These are phyloP conservation scores for Hecatera dysodea DNA, from an alignment of 2,888 invertebrate genomes.

Conservation along the genomic window DNA sequence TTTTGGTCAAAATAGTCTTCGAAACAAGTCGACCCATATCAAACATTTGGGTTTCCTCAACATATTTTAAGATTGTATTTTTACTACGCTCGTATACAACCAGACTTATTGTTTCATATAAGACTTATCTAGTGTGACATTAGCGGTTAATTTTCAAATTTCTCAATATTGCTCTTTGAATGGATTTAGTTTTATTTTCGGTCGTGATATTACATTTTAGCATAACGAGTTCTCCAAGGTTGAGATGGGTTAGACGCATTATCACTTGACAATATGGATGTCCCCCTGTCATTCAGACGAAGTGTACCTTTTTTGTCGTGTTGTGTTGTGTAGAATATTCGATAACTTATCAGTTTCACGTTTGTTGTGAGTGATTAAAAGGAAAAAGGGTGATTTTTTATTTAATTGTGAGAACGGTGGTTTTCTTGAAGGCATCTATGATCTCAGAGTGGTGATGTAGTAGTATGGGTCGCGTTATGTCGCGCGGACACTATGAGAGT, in stretches of 20 bases:
- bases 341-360: slow-evolving; percentile 40
- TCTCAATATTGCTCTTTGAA: slow-evolving; percentile 68
- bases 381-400: slow-evolving; percentile 14
- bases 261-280: slow-evolving; percentile 75
- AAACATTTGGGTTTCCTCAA: slow-evolving; percentile 8
- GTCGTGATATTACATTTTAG: slow-evolving; percentile 82
- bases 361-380: slow-evolving; percentile 35
- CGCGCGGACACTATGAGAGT: slow-evolving; percentile 58
- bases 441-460: slow-evolving; percentile 45
- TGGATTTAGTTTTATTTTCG: slow-evolving; percentile 78
- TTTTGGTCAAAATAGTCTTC: background rate
- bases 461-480: slow-evolving; percentile 40
- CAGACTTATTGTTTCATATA: slow-evolving; percentile 32
- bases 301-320: slow-evolving; percentile 43
- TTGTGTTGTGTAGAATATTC: slow-evolving; percentile 44
- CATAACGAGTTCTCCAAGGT: slow-evolving; percentile 88
- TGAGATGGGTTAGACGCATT: slow-evolving; percentile 74
- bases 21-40: no score
- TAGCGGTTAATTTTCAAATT: slow-evolving; percentile 68
- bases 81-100: slow-evolving; percentile 34
- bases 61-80: slow-evolving; percentile 34
- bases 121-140: slow-evolving; percentile 35
- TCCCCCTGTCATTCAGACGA: slow-evolving; percentile 69
- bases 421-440: slow-evolving; percentile 45
- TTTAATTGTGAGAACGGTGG: slow-evolving; percentile 5